Conservation (phyloP, 2,797 vertebrate genomes). For the Esox lucius region DNA sequence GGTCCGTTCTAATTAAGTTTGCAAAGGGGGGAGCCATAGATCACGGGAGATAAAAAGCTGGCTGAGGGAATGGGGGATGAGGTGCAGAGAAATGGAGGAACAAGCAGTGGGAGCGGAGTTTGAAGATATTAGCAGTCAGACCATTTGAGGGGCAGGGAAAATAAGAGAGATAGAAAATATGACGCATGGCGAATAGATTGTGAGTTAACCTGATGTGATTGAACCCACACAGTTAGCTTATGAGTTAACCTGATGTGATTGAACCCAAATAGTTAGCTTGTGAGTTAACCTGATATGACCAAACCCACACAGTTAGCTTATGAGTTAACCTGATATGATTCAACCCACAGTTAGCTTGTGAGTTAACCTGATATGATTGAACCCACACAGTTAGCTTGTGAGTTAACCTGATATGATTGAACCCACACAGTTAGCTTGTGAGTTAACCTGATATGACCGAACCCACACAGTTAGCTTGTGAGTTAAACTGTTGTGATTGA, state of each 20-base stretch:
- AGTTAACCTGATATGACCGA: neutral
- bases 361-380: too few relatives aligned
- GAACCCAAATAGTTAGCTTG: too few relatives aligned
- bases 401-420: too few relatives aligned
- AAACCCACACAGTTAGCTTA: too few relatives aligned
- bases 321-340: constrained; percentile 17
- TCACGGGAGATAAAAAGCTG: neutral
- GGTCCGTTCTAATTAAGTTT: constrained; percentile 31
- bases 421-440: too few relatives aligned
- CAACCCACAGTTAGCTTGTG: constrained; percentile 23
- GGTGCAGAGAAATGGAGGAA: neutral
- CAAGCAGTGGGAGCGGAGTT: neutral
- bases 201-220: constrained; percentile 38
- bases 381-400: too few relatives aligned
- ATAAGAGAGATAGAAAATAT: neutral
- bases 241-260: too few relatives aligned
- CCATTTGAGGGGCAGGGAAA: neutral
- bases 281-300: neutral
- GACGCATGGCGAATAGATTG: constrained; percentile 3
- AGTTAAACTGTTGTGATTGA: constrained; percentile 28
- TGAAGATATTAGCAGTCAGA: neutral
- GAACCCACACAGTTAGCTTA: too few relatives aligned
- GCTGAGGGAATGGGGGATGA: neutral
- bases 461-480: too few relatives aligned
- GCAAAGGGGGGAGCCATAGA: constrained; percentile 12